A percentile compares a stretch with the other conserved stretches of the same genome.
Evolutionary conservation across 2,113 vertebrate genomes (phyloP).

Genomic region (Condylura cristata): DNA sequence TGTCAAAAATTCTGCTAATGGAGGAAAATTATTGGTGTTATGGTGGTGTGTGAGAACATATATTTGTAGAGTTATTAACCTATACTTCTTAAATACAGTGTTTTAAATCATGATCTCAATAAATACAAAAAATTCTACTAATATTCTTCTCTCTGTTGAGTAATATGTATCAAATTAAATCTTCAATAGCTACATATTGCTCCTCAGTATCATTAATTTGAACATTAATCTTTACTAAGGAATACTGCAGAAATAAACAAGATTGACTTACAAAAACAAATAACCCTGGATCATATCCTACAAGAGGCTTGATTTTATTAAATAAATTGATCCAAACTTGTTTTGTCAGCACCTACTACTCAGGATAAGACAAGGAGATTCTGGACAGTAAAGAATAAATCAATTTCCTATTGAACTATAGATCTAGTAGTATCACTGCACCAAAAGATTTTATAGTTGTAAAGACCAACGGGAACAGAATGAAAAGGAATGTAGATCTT

Average conservation of each 20-base stretch:
- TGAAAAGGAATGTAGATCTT: background rate
- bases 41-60: too few relatives aligned
- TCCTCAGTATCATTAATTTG: background rate
- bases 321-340: background rate
- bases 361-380: background rate
- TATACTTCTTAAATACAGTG: too few relatives aligned
- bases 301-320: constrained; percentile 21
- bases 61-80: too few relatives aligned
- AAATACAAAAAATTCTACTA: background rate
- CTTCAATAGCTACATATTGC: background rate
- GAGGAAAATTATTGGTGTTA: too few relatives aligned
- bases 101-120: too few relatives aligned
- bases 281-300: background rate
- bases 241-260: background rate
- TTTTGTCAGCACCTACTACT: constrained; percentile 16
- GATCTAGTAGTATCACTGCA: background rate
- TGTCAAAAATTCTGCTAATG: constrained; percentile 20
- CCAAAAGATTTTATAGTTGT: constrained; percentile 21
- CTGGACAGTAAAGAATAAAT: background rate
- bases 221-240: background rate
- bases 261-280: background rate
- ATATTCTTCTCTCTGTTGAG: background rate
- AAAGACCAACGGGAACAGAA: constrained; percentile 33
- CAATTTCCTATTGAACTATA: background rate
- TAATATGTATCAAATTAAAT: background rate